Conservation (phyloP, 1,140 invertebrate species). For the Drosophila murphyi region DNA sequence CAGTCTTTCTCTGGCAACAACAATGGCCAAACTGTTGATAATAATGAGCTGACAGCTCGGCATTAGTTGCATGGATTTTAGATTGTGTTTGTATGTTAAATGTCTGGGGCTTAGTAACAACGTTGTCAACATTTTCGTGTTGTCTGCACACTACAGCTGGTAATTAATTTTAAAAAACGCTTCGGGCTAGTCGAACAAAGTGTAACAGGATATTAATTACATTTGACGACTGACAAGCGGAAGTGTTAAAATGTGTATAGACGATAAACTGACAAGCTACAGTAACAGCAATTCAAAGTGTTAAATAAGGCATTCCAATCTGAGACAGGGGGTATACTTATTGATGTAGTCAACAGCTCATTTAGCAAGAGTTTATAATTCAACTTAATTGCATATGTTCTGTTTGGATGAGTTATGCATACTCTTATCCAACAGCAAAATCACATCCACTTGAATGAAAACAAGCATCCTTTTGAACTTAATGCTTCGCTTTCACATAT, state of each 20-base stretch:
- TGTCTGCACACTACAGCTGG: conserved; percentile 66
- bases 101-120: conserved; percentile 79
- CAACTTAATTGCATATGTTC: conserved; percentile 12
- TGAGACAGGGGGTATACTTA: background rate
- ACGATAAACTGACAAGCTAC: conserved; percentile 61
- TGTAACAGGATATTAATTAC: conserved; percentile 83
- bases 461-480: background rate
- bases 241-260: conserved; percentile 79
- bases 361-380: conserved; percentile 13
- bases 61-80: conserved; percentile 75
- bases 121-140: conserved; percentile 77
- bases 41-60: conserved; percentile 81
- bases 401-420: background rate
- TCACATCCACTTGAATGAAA: background rate
- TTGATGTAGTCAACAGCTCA: conserved; percentile 15
- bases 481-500: too few relatives aligned
- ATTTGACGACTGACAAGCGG: conserved; percentile 77
- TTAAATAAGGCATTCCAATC: conserved; percentile 5
- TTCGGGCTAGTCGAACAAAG: conserved; percentile 77
- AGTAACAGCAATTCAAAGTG: conserved; percentile 17
- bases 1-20: conserved; percentile 22
- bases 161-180: conserved; percentile 83
- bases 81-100: conserved; percentile 70
- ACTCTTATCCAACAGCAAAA: background rate
- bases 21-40: conserved; percentile 70